Evolutionary conservation across 1,140 invertebrate genomes (phyloP), one percentile per base, ranked within the genome.

Genomic region (Papilio aristodemus): DNA sequence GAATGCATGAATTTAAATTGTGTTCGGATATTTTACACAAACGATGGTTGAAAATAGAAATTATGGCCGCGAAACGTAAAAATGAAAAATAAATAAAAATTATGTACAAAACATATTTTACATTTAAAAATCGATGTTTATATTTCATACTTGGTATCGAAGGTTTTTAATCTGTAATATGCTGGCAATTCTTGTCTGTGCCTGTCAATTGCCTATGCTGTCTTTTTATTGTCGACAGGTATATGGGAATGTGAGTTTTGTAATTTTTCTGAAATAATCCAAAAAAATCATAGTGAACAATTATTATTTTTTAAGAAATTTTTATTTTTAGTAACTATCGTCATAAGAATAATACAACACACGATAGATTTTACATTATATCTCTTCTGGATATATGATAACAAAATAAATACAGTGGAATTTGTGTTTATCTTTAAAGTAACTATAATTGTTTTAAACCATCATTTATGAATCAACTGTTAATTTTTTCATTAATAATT

Each of bases 211-310:
- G 22, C 39, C 22, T 13, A 25, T 43, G 43, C 63, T 50, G 76
- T 83, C 82, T 89, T 91, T 89, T 84, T 86, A 83, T 84, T 88
- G 86, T 86, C 82, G 82, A 91, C 86, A 73, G 80, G 78, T 81
- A 79, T 82, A 84, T 66, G 78, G 80, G 85, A 87, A 86, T 91
- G 89, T 91, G 86, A 91, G 89, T 91, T 86, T 90, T 76, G 77
- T 69, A 72, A 79, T 75, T 77, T 81, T 79, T 77, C 67, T 67
- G 39, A 72, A 80, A 85, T 75, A 68, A 91, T 91, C 89, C 71
- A 73, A 79, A 79, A 75, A 84, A 85, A 91, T 91, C 89, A 76
- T 54, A 71, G 68, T 79, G 69, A 76, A 69, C 78, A 58, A 64
- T 17, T 67, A 68, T 69, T 43, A 46, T 50, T 67, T 60, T 27